Percentiles rank a stretch among this genome's conserved stretches.
Conservation (phyloP, 2,888 invertebrate species). For the Chymomyza fuscimana region DNA sequence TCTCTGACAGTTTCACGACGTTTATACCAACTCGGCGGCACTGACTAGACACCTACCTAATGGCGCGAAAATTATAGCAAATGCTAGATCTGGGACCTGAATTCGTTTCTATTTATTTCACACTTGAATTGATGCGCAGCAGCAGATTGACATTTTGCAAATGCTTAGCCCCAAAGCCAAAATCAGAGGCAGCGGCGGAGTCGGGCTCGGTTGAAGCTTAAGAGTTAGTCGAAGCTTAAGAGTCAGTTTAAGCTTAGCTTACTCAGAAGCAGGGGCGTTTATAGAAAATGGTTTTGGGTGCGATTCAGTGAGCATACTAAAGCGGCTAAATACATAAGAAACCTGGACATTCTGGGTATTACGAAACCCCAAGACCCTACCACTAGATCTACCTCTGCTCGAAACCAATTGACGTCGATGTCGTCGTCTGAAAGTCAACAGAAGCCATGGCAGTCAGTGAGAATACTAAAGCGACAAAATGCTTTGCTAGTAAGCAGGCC, state of each 20-base stretch:
- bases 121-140: constrained; percentile 75
- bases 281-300: no score
- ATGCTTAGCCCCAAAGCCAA: constrained; percentile 50
- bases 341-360: no score
- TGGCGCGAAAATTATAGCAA: constrained; percentile 76
- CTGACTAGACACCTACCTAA: constrained; percentile 59
- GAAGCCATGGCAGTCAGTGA: constrained; percentile 31
- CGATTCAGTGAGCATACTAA: no score
- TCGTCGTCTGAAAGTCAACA: constrained; percentile 30
- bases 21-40: constrained; percentile 29
- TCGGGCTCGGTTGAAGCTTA: background rate
- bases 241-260: background rate
- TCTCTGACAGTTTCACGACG: constrained; percentile 38
- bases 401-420: constrained; percentile 39
- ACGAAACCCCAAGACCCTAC: background rate
- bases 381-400: constrained; percentile 9
- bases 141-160: constrained; percentile 77
- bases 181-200: background rate
- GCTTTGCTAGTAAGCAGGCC: constrained; percentile 8
- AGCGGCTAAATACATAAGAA: no score
- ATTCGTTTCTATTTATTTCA: constrained; percentile 75
- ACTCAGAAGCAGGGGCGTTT: no score
- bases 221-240: background rate
- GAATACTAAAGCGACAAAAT: constrained; percentile 18
- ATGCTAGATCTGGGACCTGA: constrained; percentile 63